Percentiles rank a stretch among this genome's conserved stretches.
Evolutionary conservation across 2,113 vertebrate genomes (phyloP).

Genomic region (Boleophthalmus pectinirostris): DNA sequence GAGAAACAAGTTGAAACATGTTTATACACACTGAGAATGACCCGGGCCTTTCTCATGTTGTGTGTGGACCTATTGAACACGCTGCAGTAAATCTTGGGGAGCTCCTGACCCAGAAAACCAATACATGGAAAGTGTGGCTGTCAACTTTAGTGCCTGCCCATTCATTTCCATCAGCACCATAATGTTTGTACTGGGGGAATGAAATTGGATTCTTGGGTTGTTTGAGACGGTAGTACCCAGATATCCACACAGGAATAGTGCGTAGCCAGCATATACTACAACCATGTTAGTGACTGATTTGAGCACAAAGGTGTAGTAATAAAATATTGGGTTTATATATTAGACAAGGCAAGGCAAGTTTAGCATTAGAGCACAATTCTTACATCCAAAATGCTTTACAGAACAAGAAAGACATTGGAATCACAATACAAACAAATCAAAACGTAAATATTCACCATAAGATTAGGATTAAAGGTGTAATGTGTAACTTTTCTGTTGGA

Average conservation of each 20-base stretch:
- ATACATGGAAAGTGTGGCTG: constrained; percentile 48
- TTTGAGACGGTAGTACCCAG: constrained; percentile 23
- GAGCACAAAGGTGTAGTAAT: background rate
- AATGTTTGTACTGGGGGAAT: constrained; percentile 73
- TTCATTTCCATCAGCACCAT: constrained; percentile 76
- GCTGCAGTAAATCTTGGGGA: constrained; percentile 25
- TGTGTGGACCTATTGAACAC: background rate
- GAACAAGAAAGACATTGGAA: too few species aligned
- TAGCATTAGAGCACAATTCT: too few species aligned
- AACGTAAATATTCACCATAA: too few species aligned
- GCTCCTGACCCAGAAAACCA: constrained; percentile 59
- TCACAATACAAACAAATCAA: too few species aligned
- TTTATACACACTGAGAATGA: background rate
- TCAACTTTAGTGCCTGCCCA: constrained; percentile 47
- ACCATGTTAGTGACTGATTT: background rate
- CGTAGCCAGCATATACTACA: background rate
- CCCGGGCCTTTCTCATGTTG: background rate
- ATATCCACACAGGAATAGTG: background rate
- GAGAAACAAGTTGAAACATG: background rate
- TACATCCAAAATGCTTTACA: too few species aligned
- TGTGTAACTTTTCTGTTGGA: too few species aligned
- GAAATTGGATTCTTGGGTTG: constrained; percentile 73
- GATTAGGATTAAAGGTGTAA: too few species aligned
- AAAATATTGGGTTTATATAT: background rate
- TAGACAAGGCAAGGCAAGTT: too few species aligned